Conservation (phyloP, 53 echinoderm and acorn worm genomes). For the Patiria pectinifera region DNA sequence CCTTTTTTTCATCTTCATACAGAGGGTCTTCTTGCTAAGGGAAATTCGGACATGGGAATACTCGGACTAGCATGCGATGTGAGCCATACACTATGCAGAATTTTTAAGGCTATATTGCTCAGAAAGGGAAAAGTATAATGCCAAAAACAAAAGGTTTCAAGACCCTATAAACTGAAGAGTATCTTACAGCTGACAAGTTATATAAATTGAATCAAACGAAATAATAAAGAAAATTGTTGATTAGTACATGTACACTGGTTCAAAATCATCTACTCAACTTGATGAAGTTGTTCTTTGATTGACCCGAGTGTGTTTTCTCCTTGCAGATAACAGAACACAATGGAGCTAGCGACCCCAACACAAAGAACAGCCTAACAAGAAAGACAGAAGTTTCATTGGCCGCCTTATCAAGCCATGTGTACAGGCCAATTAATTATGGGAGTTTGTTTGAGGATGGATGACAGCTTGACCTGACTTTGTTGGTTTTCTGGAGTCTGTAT, state of each 20-base stretch:
- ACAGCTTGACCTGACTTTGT: not conserved
- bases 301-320: not conserved
- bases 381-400: not conserved
- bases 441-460: not conserved
- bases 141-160: too few species aligned
- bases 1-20: too few species aligned
- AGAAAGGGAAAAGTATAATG: too few species aligned
- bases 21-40: too few species aligned
- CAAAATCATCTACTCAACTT: not conserved
- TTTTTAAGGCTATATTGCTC: too few species aligned
- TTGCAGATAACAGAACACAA: not conserved
- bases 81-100: too few species aligned
- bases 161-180: too few species aligned
- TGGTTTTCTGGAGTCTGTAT: not conserved
- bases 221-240: not conserved
- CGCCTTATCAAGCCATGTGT: not conserved
- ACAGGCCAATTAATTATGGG: constrained; percentile 7
- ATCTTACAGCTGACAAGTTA: too few species aligned
- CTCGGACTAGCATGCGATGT: too few species aligned
- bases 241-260: not conserved
- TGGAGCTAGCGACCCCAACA: not conserved
- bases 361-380: not conserved
- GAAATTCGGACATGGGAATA: too few species aligned
- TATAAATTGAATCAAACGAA: too few species aligned
- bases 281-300: not conserved